Evolutionary conservation across 2,888 invertebrate species (phyloP).

Genomic region (Crematogaster levior): DNA sequence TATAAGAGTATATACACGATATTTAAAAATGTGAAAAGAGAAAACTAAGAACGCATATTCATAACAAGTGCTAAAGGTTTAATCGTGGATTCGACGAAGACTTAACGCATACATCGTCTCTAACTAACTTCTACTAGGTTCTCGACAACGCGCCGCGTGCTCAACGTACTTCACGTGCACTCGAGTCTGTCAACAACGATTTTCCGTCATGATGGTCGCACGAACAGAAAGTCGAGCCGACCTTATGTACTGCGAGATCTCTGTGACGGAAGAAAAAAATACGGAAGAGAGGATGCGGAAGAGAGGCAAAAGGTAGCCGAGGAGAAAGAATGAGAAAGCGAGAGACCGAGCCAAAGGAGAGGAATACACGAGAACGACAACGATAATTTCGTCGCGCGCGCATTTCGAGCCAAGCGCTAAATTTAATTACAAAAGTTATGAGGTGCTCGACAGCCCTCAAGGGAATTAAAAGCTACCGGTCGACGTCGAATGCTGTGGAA

Average conservation of each 20-base stretch:
- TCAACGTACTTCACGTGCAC: conserved; percentile 63
- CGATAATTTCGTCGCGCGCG: conserved; percentile 30
- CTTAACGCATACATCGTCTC: conserved; percentile 21
- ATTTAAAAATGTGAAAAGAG: not conserved
- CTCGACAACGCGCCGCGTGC: conserved; percentile 45
- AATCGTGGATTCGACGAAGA: not conserved
- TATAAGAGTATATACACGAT: not conserved
- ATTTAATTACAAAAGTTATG: conserved; percentile 78
- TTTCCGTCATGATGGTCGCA: conserved; percentile 68
- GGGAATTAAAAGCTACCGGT: conserved; percentile 51
- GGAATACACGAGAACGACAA: conserved; percentile 21
- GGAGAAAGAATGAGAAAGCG: conserved; percentile 6
- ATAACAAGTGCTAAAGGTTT: not conserved
- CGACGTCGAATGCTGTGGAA: conserved; percentile 47
- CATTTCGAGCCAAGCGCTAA: conserved; percentile 61
- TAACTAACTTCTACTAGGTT: conserved; percentile 35
- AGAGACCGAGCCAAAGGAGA: conserved; percentile 14
- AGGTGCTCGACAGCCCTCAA: conserved; percentile 65
- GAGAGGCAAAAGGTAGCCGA: conserved; percentile 27
- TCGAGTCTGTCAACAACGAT: conserved; percentile 71
- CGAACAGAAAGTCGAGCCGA: conserved; percentile 53
- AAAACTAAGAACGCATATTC: not conserved
- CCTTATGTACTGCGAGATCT: conserved; percentile 46
- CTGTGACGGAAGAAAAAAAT: conserved; percentile 34
- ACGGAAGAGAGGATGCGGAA: too few species aligned